Conservation (phyloP, 2,888 invertebrate species). For the Choreutis nemorana region DNA sequence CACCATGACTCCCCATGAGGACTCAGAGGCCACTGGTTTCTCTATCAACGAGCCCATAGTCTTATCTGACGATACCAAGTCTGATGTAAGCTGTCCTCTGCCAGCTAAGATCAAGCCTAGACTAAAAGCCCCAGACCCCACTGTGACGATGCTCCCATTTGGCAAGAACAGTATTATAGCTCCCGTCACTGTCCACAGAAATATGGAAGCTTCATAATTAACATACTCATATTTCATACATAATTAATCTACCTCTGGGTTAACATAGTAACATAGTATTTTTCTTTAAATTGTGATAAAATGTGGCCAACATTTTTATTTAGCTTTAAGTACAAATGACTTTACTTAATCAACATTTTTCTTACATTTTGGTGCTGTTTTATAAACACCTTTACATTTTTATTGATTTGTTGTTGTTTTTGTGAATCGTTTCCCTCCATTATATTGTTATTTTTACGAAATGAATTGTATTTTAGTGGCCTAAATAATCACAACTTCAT, state of each 20-base stretch:
- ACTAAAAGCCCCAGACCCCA: conserved; percentile 43
- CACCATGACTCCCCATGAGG: conserved; percentile 92
- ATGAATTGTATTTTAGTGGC: background rate
- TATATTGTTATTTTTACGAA: conserved; percentile 1
- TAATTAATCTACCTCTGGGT: conserved; percentile 34
- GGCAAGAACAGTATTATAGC: conserved; percentile 73
- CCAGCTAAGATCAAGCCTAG: conserved; percentile 52
- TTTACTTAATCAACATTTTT: conserved; percentile 4
- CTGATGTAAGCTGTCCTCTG: conserved; percentile 67
- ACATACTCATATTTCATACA: conserved; percentile 7
- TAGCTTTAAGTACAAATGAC: conserved; percentile 10
- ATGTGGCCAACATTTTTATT: conserved; percentile 1
- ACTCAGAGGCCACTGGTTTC: conserved; percentile 83
- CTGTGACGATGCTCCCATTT: conserved; percentile 58
- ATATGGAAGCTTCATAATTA: conserved; percentile 80
- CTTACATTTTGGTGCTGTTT: conserved; percentile 1
- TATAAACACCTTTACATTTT: conserved; percentile 2
- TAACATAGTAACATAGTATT: conserved; percentile 2
- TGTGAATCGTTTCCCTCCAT: conserved; percentile 1
- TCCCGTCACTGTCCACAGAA: conserved; percentile 88
- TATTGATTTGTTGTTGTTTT: conserved; percentile 5
- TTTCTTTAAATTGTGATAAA: background rate
- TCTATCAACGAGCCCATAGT: conserved; percentile 73
- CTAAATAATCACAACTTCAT: too few species aligned
- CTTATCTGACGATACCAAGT: conserved; percentile 57